Evolutionary conservation across 2,797 vertebrate species (phyloP).

Genomic region (Acipenser ruthenus): DNA sequence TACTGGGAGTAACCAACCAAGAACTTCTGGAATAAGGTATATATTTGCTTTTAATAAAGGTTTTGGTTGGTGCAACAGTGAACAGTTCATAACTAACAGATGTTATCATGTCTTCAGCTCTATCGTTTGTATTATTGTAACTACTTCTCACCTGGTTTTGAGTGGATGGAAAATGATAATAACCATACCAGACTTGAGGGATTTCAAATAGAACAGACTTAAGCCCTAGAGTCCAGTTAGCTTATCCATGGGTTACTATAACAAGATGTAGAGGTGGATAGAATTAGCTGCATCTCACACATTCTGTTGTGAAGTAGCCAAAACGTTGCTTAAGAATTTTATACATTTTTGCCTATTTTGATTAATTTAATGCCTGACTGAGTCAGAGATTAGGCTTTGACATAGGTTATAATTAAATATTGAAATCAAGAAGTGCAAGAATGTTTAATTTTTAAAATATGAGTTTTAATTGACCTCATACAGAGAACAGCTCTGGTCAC

Average conservation of each 20-base stretch:
- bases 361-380: conserved; percentile 91
- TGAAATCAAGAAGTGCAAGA: conserved; percentile 94
- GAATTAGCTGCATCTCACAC: not conserved
- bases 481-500: conserved; percentile 81
- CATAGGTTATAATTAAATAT: conserved; percentile 98
- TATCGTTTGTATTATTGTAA: not conserved
- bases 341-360: conserved; percentile 73
- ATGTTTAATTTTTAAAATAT: conserved; percentile 92
- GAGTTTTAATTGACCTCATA: conserved; percentile 99
- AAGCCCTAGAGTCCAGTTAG: conserved; percentile 56
- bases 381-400: conserved; percentile 93
- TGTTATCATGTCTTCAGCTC: not conserved
- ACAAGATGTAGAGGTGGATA: not conserved
- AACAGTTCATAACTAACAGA: not conserved
- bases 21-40: no score
- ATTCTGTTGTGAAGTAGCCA: conserved; percentile 43
- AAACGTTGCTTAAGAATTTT: conserved; percentile 57
- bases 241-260: conserved; percentile 27
- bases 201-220: conserved; percentile 34
- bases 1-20: no score
- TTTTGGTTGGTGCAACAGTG: not conserved
- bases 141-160: conserved; percentile 2
- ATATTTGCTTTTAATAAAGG: no score
- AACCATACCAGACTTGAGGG: conserved; percentile 36
- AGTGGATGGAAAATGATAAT: conserved; percentile 1